Evolutionary conservation across 2,888 invertebrate species (phyloP), one percentile per base, ranked within the genome.

Genomic region (Acleris emargana): DNA sequence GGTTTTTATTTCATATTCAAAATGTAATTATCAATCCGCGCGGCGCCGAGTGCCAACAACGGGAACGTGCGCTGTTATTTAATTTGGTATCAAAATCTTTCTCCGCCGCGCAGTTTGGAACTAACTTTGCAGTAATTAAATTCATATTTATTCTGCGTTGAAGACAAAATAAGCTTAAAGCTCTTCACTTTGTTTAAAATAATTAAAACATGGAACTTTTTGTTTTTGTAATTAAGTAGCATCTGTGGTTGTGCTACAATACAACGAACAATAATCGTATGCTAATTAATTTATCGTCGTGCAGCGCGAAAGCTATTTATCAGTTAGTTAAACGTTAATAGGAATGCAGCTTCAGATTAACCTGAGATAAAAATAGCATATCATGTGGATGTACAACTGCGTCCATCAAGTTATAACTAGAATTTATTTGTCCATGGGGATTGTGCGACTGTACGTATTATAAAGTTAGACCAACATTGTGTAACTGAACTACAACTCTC

Each of bases 71-170:
- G 61, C 66, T 57, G 66, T 66, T 66, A 66, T 66, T 66, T 60
- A 66, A 66, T 61, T 66, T 61, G 60, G 66, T 66, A 66, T 57
- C 57, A 66, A 66, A 66, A 66, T 66, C 57, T 66, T 66, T 61
- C 66, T 61, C 66, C 60, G 51, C 57, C 60, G 61, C 66, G 52
- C 38, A 61, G 57, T 55, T 66, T 66, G 61, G 66, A 61, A 61
- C 66, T 61, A 66, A 66, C 66, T 66, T 66, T 47, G 60, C 13
- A 51, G 60, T 66, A 66, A 66, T 66, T 66, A 57, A 66, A 66
- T 61, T 66, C 66, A 61, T 66, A 66, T 66, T 66, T 66, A 66
- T 66, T 57, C 66, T 61, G 66, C 47, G 61, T 57, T 61, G 60
- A 61, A 61, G 61, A 66, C 60, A 52, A 61, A 66, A 57, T 66